Evolutionary conservation across 2,113 vertebrate species (phyloP), one percentile per base, ranked within the genome.

Genomic region (Neotoma lepida): DNA sequence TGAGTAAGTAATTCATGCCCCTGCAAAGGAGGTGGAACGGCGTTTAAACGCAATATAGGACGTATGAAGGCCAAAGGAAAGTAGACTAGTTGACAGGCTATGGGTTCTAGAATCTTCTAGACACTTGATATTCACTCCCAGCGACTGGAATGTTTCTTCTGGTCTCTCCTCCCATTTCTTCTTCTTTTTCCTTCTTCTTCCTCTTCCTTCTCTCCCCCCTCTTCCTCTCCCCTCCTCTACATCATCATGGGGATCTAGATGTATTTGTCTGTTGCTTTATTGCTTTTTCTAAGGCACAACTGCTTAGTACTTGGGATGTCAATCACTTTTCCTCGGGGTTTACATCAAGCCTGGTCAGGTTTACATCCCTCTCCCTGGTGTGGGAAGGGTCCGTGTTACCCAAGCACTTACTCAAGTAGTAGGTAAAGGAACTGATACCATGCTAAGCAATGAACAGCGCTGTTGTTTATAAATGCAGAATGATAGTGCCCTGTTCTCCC

Each of bases 401-500:
- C 35, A 61, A 4, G 35, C 56, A 73, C 33, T 17, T 18, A n/a
- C 9, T 17, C 41, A 26, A 18, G 5, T 24, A n/a, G 6, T 46
- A 4, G 10, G 0, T 2, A 1, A 74, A 56, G 13, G 24, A 82
- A 33, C 64, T 77, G 15, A 1, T 22, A 20, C 3, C 63, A 44
- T 8, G 1, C 58, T 20, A 44, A 28, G 44, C 76, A 24, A 56
- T 33, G 54, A 76, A 66, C 30, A 64, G 6, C 80, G 4, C 1
- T 20, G 28, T 28, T 80, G 1, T 61, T 44, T 51, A 61, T 28
- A 89, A 54, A 44, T 4, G 4, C 33, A 39, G 71, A 82, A 81
- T 41, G 18, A 9, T 26, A 12, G 3, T 5, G 13, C 10, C 1
- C 2, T 6, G 4, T 18, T 44, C 66, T 18, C 49, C 12, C 54